Base-by-base conservation (phyloP, 2,113 vertebrate species). In the Eublepharis macularius region DNA sequence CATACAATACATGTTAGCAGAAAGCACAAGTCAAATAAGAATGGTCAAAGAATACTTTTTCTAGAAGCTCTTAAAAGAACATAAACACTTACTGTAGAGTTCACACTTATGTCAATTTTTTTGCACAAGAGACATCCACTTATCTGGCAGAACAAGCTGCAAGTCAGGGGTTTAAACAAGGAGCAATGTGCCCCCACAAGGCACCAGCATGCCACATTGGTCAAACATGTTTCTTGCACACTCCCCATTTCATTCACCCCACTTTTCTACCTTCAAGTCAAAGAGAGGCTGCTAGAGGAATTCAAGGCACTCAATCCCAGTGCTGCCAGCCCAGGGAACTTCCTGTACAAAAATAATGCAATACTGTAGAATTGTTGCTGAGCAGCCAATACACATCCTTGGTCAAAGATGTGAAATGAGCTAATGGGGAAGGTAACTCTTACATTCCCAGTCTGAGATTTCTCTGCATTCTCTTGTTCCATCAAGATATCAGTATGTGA, bases 281-380 rank as follows among this genome's bases (percentile, higher is more conserved):
- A 76, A 75, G 73, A 80, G 54, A 85, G 76, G 86, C 36, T 84
- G 81, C 91, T 88, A 86, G 85, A 91, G 72, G 83, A 65, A 87
- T 91, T 90, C 88, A 94, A 95, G 94, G 94, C 94, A 94, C 93
- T 93, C 92, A 87, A 63, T 89, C 74, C 90, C 86, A 90, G 90
- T 91, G 88, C 88, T 94, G 85, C 73, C 85, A 90, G 92, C 87
- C 86, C 82, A 76, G 85, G 80, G 80, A 92, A 84, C 29, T 2
- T 77, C 75, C 77, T 83, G 76, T 85, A 85, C 76, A 80, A 87
- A 82, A 78, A 57, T 63, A 83, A 12, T 81, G 90, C 70, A 54
- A 73, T 86, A 86, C 82, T 69, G 79, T 69, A 49, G 90, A 75
- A 92, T 72, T 86, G 87, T 29, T 87, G 66, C 88, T 89, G 86